Base-by-base conservation (phyloP, 2,113 vertebrate genomes). In the Plectropomus leopardus region DNA sequence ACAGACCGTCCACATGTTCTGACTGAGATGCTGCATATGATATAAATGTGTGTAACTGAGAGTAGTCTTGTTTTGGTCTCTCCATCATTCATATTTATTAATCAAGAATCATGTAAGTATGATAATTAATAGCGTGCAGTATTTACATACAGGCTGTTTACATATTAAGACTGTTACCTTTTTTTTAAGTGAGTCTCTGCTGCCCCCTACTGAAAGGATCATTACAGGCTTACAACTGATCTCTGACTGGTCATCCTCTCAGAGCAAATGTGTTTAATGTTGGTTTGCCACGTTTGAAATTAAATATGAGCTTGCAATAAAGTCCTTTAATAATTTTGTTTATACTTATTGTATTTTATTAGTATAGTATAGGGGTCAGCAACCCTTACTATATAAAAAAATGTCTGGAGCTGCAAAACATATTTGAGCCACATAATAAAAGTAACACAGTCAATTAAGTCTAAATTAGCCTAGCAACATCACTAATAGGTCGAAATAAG, bases 141-240 rank as follows among this genome's bases (percentile, higher is more conserved):
- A 69, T 87, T 78, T 73, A 63, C 54, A 53, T 67, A 83, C 24
- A 54, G 50, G 5, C 42, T 42, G 47, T 88, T 88, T 82, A 76
- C 67, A 21, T 83, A 67, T 60, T 24, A 26, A 73, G 58, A 77
- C 61, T 78, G 74, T 78, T 75, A 84, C 76, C 47, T 47, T 76
- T 81, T 76, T 81, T 72, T 69, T 73, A 71, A 74, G 50, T 26
- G 1, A 53, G 51, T 64, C 64, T 90, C 66, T 93, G 89, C 89
- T 93, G 89, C 89, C 90, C 81, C 71, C 89, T 93, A 74, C 73
- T 85, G 91, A 77, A 67, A 85, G 2, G 32, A 78, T 65, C 48
- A 32, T 61, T 17, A 14, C n/a, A 34, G 26, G 24, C 54, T 58
- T 51, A 54, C 11, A 68, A 45, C 53, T 67, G 47, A 58, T 69